A percentile compares a stretch with the other conserved stretches of the same genome.
Evolutionary conservation across 2,797 vertebrate species (phyloP).

Genomic region (Sitta carolinensis): DNA sequence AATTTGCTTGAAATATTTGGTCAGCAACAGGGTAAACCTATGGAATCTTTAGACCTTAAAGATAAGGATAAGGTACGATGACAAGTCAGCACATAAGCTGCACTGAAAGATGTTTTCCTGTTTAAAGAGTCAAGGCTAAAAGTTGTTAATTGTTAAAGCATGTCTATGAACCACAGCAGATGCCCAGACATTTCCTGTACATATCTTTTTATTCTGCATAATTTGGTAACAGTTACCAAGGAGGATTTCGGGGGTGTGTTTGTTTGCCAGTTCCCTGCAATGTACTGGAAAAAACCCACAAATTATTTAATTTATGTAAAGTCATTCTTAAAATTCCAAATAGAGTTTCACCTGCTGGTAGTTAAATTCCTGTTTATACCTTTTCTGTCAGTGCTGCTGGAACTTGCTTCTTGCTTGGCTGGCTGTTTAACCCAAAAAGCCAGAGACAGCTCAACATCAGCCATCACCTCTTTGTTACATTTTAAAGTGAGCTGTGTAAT

Average conservation of each 20-base stretch:
- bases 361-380: background rate
- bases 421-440: background rate
- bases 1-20: slow-evolving; percentile 79
- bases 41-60: slow-evolving; percentile 78
- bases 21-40: slow-evolving; percentile 74
- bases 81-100: background rate
- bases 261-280: background rate
- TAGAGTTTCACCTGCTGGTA: background rate
- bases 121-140: background rate
- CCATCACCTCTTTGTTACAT: background rate
- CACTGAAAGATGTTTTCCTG: background rate
- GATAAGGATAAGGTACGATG: slow-evolving; percentile 72
- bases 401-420: background rate
- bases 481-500: background rate
- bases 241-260: background rate
- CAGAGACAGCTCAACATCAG: background rate
- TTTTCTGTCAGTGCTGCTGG: background rate
- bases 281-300: background rate
- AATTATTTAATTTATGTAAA: background rate
- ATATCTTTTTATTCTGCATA: background rate
- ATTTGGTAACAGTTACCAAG: background rate
- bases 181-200: background rate
- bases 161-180: background rate
- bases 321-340: background rate
- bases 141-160: background rate